These are phyloP conservation scores for Camponotus pennsylvanicus DNA, from an alignment of 1,140 invertebrate species.

Conservation along the genomic window DNA sequence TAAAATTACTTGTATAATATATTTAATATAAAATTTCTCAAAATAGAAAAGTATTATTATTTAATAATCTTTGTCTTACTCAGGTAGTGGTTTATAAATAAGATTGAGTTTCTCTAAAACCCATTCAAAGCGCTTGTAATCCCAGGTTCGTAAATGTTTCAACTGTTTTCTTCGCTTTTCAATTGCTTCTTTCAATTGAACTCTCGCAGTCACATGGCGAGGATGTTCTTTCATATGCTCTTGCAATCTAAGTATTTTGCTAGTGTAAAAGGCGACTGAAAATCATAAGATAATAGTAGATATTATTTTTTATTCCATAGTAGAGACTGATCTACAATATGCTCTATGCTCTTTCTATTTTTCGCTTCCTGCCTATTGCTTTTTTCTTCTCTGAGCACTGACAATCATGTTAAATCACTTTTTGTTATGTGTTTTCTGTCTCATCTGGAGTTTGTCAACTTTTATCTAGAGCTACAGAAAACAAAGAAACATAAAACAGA, in stretches of 20 bases:
- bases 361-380: no score
- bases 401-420: no score
- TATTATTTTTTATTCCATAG: background rate
- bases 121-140: slow-evolving; percentile 95
- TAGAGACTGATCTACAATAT: no score
- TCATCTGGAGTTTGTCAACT: no score
- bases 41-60: background rate
- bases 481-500: no score
- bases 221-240: slow-evolving; percentile 85
- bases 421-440: no score
- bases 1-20: no score
- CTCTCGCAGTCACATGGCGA: slow-evolving; percentile 86
- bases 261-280: slow-evolving; percentile 87
- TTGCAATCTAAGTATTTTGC: slow-evolving; percentile 87
- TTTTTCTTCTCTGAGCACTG: no score
- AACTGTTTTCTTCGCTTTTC: slow-evolving; percentile 91
- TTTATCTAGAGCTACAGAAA: no score
- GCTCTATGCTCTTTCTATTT: no score
- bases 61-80: slow-evolving; percentile 82
- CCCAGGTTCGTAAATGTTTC: slow-evolving; percentile 89
- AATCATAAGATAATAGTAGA: slow-evolving; percentile 26
- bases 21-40: background rate
- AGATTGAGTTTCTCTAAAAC: slow-evolving; percentile 93
- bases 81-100: slow-evolving; percentile 90
- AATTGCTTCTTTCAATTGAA: slow-evolving; percentile 90